phyloP scores from a whole-genome alignment of 2,888 invertebrate genomes.

The Vannuccia rotundouncinata region DNA sequence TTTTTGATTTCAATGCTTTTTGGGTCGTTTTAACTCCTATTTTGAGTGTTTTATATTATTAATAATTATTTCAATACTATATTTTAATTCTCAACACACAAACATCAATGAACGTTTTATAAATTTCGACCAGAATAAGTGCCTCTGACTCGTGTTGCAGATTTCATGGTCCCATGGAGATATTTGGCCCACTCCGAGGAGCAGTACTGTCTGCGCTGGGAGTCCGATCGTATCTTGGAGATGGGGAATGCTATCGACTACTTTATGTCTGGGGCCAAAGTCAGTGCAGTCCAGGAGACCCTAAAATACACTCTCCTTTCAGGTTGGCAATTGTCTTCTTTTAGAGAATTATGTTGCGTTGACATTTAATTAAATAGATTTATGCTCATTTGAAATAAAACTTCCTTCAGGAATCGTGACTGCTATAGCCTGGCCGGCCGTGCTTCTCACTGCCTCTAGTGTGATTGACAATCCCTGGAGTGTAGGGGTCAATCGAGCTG shows the following conservation, averaged over 20 bases:
- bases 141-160: too few relatives aligned
- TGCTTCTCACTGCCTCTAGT: constrained; percentile 60
- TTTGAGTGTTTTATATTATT: too few relatives aligned
- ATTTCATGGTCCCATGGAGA: constrained; percentile 61
- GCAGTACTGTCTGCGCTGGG: constrained; percentile 65
- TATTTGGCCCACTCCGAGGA: constrained; percentile 61
- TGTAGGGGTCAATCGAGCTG: constrained; percentile 63
- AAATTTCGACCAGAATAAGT: too few relatives aligned
- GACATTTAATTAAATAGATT: too few relatives aligned
- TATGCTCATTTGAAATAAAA: constrained; percentile 39
- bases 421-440: constrained; percentile 65
- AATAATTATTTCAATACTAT: too few relatives aligned
- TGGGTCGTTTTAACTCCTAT: too few relatives aligned
- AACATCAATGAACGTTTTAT: too few relatives aligned
- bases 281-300: constrained; percentile 63
- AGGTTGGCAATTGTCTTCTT: too few relatives aligned
- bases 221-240: constrained; percentile 62
- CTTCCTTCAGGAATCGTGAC: constrained; percentile 62
- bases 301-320: constrained; percentile 64
- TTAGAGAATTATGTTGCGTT: too few relatives aligned
- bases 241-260: constrained; percentile 64
- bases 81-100: too few relatives aligned
- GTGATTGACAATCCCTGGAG: constrained; percentile 65
- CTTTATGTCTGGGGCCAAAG: constrained; percentile 61
- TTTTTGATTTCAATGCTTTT: too few relatives aligned